A percentile compares a stretch with the other conserved stretches of the same genome.
phyloP scores from a whole-genome alignment of 2,113 vertebrate genomes.

The Petromus typicus region DNA sequence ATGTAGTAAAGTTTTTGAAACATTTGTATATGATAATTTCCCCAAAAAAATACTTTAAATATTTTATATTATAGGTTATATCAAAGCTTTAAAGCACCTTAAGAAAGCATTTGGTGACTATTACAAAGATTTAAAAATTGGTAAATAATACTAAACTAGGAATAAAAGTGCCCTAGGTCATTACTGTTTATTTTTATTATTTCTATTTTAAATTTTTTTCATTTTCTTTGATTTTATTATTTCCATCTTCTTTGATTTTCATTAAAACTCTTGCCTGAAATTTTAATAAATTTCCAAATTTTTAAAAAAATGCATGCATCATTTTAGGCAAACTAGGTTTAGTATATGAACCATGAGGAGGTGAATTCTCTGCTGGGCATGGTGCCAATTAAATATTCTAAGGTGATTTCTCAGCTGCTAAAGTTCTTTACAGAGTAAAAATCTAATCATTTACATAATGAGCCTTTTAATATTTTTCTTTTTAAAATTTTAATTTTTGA shows the following conservation, averaged over 20 bases:
- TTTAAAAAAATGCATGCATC: background rate
- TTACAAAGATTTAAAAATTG: background rate
- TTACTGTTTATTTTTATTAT: background rate
- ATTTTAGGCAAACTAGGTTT: constrained; percentile 1
- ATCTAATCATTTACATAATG: constrained; percentile 7
- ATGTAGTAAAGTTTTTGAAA: background rate
- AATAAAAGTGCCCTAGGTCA: background rate
- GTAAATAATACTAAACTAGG: background rate
- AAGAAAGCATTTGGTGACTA: background rate
- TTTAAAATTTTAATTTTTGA: constrained; percentile 44
- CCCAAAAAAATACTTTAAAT: background rate
- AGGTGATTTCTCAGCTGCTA: background rate
- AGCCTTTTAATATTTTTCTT: background rate
- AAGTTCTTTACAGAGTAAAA: constrained; percentile 50
- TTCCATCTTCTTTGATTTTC: background rate
- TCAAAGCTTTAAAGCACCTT: background rate
- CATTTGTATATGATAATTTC: background rate
- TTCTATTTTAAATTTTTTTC: too few relatives aligned
- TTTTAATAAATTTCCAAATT: background rate
- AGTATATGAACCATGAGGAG: background rate
- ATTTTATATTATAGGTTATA: constrained; percentile 38
- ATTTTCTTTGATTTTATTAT: too few relatives aligned
- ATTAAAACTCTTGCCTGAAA: background rate
- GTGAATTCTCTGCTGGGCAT: constrained; percentile 2
- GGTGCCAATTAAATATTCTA: background rate